A percentile compares a stretch with the other conserved stretches of the same genome.
Conservation (phyloP, 2,888 invertebrate genomes). For the Ectobius pallidus region DNA sequence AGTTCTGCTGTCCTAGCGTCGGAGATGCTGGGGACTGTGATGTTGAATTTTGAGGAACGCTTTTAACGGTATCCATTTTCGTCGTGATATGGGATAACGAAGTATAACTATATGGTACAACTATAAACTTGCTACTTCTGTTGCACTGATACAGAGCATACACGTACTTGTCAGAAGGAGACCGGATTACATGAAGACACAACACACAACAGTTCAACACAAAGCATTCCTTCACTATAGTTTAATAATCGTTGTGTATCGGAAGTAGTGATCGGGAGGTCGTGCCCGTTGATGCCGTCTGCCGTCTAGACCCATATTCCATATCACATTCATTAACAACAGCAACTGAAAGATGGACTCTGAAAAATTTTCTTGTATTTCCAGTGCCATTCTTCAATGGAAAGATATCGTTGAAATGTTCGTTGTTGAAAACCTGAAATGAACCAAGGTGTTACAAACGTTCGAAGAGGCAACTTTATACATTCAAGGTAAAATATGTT, state of each 20-base stretch:
- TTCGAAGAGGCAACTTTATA: no score
- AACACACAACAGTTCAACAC: not conserved
- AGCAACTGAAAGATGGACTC: not conserved
- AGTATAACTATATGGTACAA: no score
- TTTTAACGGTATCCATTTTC: slow-evolving; percentile 34
- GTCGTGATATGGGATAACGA: no score
- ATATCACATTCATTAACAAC: slow-evolving; percentile 15
- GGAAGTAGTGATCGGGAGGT: slow-evolving; percentile 13
- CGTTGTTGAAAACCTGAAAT: slow-evolving; percentile 41
- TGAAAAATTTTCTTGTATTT: slow-evolving; percentile 11
- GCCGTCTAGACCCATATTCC: slow-evolving; percentile 25
- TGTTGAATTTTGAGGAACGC: slow-evolving; percentile 22
- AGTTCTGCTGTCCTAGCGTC: slow-evolving; percentile 34
- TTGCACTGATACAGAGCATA: not conserved
- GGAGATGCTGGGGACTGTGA: slow-evolving; percentile 33
- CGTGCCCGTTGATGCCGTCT: slow-evolving; percentile 19
- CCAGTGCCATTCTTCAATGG: slow-evolving; percentile 20
- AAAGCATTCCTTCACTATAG: not conserved
- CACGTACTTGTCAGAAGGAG: no score
- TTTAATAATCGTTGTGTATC: not conserved
- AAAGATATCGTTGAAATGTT: slow-evolving; percentile 32
- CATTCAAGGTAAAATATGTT: no score
- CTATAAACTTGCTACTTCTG: no score
- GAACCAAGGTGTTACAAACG: slow-evolving; percentile 16
- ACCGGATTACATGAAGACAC: not conserved